Percentiles rank a stretch among this genome's conserved stretches.
Conservation (phyloP, 2,113 vertebrate genomes). For the Tachysurus fulvidraco region DNA sequence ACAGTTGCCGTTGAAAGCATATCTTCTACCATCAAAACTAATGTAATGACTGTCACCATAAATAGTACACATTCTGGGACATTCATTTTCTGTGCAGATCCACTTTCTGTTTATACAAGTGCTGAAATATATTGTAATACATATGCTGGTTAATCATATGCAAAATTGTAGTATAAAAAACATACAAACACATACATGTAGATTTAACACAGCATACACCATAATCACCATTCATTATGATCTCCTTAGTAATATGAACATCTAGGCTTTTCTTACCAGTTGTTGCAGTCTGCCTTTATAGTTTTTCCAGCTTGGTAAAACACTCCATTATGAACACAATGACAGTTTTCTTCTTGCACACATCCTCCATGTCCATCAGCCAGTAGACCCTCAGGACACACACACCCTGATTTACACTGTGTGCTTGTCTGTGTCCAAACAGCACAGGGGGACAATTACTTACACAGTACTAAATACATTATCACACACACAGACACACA, state of each 20-base stretch:
- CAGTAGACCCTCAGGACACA: constrained; percentile 81
- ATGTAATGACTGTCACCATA: constrained; percentile 90
- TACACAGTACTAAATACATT: not conserved
- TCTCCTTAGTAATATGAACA: not conserved
- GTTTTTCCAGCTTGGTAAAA: constrained; percentile 75
- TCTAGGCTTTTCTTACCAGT: constrained; percentile 73
- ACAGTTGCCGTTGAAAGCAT: constrained; percentile 84
- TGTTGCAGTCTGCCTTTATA: constrained; percentile 84
- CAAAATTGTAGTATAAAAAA: not conserved
- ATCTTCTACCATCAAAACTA: constrained; percentile 86
- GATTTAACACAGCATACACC: not conserved
- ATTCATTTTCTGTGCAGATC: constrained; percentile 79
- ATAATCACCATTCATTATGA: not conserved
- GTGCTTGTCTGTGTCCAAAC: constrained; percentile 72
- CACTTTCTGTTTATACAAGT: constrained; percentile 82
- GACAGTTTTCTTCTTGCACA: constrained; percentile 75
- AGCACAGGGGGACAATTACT: not conserved
- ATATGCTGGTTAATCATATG: not conserved
- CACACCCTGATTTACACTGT: constrained; percentile 83
- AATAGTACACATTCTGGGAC: constrained; percentile 80
- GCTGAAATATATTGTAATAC: constrained; percentile 65
- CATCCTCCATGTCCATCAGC: constrained; percentile 79
- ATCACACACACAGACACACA: not conserved
- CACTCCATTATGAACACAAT: constrained; percentile 82
- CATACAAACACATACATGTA: not conserved